Evolutionary conservation across 1,140 invertebrate species (phyloP), one percentile per base, ranked within the genome.

Genomic region (Monomorium pharaonis): DNA sequence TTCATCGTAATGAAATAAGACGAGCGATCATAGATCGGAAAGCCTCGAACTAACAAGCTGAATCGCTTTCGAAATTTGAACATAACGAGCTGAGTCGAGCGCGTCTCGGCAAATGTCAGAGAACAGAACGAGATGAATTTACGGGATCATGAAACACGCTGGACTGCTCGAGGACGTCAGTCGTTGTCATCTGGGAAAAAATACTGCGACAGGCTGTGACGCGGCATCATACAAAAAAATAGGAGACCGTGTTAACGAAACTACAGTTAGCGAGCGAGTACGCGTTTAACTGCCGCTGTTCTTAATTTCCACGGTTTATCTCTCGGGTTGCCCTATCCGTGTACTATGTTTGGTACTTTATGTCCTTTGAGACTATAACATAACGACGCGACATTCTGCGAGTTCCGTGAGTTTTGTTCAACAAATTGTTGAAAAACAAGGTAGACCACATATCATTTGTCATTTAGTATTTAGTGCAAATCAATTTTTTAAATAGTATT

Each of bases 41-140:
- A 58, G n/a, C 51, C 33, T 60, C 69, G 3, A 60, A 67, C 21
- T 75, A 83, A 88, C 69, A 62, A 87, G 86, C 60, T 69, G 85
- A 87, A 54, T 67, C 12, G 27, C 78, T 83, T 72, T 58, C 33
- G 78, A 72, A 69, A 83, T 72, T 72, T 54, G 42, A 56, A 75
- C 47, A 63, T 75, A 83, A 88, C 85, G 86, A 87, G 86, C 60
- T 75, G 85, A 87, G 62, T 67, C 33, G 33, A 75, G 69, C 47
- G 5, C 37, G 44, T 49, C 47, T 60, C 30, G 42, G 21, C 51
- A 69, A 63, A 63, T 54, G 49, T 62, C 54, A 62, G n/a, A 12
- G n/a, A 76, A 44, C 27, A 72, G 47, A 87, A 84, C 63, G 70
- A 77, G 70, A 88, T 84, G 56, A 76, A 76, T 84, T 72, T 30